These are phyloP conservation scores for Pseudococcus jackbeardsleyi DNA, from an alignment of 2,888 invertebrate species.

Conservation along the genomic window DNA sequence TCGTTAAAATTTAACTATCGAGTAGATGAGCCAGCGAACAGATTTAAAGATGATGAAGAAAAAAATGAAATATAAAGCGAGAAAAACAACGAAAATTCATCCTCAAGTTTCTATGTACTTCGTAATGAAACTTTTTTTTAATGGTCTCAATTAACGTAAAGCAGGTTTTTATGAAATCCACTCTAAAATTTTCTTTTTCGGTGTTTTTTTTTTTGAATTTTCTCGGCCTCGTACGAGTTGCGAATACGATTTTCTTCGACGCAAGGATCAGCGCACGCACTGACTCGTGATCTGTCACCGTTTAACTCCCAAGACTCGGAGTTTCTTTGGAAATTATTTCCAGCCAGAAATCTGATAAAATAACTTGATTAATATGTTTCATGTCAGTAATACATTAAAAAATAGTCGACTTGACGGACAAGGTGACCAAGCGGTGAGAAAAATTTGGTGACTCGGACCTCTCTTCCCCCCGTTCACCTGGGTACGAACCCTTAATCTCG, in stretches of 20 bases:
- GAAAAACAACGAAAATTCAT: neutral
- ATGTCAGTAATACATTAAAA: constrained; percentile 48
- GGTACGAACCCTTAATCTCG: neutral
- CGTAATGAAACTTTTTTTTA: neutral
- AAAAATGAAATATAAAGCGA: neutral
- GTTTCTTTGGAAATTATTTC: constrained; percentile 24
- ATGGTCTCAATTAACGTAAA: neutral
- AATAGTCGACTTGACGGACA: neutral
- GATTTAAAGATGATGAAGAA: constrained; percentile 3
- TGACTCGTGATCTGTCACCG: constrained; percentile 50
- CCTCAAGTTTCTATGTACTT: neutral
- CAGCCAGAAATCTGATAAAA: constrained; percentile 18
- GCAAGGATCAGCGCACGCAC: neutral
- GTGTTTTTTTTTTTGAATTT: neutral
- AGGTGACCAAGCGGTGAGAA: neutral
- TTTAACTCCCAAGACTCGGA: neutral
- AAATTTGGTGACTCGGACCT: neutral
- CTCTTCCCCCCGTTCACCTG: too few relatives aligned
- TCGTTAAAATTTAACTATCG: constrained; percentile 40
- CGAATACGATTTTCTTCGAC: neutral
- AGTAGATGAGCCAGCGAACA: constrained; percentile 16
- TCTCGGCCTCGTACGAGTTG: neutral
- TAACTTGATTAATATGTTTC: constrained; percentile 48
- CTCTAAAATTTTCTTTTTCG: neutral
- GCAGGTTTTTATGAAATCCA: neutral